Evolutionary conservation across 2,797 vertebrate species (phyloP).

Genomic region (Pipistrellus nathusii): DNA sequence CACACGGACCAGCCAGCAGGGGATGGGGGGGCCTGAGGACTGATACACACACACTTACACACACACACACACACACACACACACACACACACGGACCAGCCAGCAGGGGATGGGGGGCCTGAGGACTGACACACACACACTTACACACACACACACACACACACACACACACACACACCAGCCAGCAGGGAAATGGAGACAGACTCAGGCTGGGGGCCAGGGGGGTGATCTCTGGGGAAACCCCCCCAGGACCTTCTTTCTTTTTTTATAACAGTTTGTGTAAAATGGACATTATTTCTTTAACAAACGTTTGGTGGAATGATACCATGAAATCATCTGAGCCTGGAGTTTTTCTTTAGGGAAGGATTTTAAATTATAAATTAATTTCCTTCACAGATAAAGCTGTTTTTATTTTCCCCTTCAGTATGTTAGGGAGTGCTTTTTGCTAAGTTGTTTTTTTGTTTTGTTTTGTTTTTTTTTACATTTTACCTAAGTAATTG

Average conservation of each 20-base stretch:
- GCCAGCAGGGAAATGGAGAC: not conserved
- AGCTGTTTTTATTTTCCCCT: not conserved
- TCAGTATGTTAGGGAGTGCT: not conserved
- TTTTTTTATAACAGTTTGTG: not conserved
- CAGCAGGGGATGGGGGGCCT: no score
- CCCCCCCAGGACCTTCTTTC: not conserved
- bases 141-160: no score
- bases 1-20: no score
- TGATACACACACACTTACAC: no score
- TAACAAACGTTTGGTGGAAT: not conserved
- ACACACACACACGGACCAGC: no score
- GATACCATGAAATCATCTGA: not conserved
- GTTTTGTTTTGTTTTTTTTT: not conserved
- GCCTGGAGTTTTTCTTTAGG: not conserved
- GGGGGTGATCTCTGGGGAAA: not conserved
- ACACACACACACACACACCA: no score
- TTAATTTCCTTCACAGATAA: not conserved
- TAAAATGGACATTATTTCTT: not conserved
- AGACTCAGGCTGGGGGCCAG: not conserved
- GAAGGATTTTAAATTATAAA: not conserved
- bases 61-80: no score
- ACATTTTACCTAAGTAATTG: not conserved
- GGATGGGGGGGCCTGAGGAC: no score
- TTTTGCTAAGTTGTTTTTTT: not conserved
- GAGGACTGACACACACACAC: no score